Base-by-base conservation (phyloP, 1,140 invertebrate genomes). In the Listronotus oregonensis region DNA sequence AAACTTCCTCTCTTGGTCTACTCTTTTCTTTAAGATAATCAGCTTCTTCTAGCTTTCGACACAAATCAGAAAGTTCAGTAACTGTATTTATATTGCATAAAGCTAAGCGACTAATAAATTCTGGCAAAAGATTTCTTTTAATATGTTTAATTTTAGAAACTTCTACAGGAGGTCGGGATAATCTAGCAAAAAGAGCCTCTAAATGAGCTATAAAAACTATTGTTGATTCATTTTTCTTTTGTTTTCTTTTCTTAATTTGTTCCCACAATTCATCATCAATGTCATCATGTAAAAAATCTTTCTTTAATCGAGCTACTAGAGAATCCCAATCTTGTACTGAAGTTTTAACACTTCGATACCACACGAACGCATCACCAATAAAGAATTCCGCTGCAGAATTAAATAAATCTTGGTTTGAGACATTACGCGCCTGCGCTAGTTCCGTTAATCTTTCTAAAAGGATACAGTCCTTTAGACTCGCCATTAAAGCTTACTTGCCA, bases 181-280 rank as follows among this genome's bases (percentile, higher is more conserved):
- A 37, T 17, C 71, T 51, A 10, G 68, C 70, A 51, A 75, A 76
- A 21, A 75, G 31, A 18, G 67, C 69, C 31, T 47, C 15, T 71
- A 77, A 72, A 10, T 74, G 67, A 0, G 74, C 65, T 15, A 77
- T 44, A 67, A 71, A 77, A 54, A 77, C 63, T 0, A 59, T 64
- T 10, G 76, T 72, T 47, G 69, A 69, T 52, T 76, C 72, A 0
- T 40, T 32, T 62, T 71, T 67, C 0, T 74, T 73, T 56, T 77
- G 73, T n/a, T 74, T 72, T 2, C 76, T 32, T 15, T 61, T 52
- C n/a, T 69, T 59, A 39, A 77, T 77, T 67, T 78, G 73, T 1
- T 71, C 15, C 9, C 68, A 39, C 8, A 77, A 37, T 7, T 71
- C 47, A 17, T 75, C 75, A 60, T 77, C 75, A 51, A 72, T 74